phyloP scores from a whole-genome alignment of 2,888 invertebrate species.

The Acleris cristana region DNA sequence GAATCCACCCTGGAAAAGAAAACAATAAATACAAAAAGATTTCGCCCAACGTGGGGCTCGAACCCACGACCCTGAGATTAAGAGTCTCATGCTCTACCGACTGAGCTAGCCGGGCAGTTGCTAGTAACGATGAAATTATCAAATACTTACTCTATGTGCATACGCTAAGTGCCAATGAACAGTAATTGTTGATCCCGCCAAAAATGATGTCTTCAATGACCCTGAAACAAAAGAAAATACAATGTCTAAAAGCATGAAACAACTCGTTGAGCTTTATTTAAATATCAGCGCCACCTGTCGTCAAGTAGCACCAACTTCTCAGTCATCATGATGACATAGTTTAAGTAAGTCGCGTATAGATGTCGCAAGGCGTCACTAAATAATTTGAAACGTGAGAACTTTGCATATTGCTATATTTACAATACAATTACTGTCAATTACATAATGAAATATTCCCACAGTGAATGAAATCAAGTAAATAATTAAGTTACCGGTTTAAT shows the following conservation, averaged over 20 bases:
- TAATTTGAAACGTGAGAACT: conserved; percentile 32
- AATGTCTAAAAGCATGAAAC: conserved; percentile 15
- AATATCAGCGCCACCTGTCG: conserved; percentile 52
- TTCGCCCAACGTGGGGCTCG: conserved; percentile 82
- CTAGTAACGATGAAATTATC: neutral
- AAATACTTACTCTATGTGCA: conserved; percentile 87
- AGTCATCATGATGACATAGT: conserved; percentile 41
- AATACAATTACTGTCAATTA: conserved; percentile 26
- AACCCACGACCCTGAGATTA: conserved; percentile 87
- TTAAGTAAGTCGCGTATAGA: conserved; percentile 50
- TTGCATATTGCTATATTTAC: conserved; percentile 13
- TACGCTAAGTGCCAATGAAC: conserved; percentile 97
- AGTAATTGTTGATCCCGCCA: conserved; percentile 93
- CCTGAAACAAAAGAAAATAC: conserved; percentile 82
- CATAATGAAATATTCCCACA: conserved; percentile 31
- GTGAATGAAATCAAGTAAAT: conserved; percentile 26
- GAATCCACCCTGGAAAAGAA: conserved; percentile 92
- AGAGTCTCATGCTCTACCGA: conserved; percentile 86
- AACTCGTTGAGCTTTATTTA: conserved; percentile 1
- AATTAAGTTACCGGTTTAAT: conserved; percentile 31
- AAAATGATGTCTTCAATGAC: conserved; percentile 89
- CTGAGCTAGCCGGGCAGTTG: conserved; percentile 81
- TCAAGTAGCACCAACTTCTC: conserved; percentile 41
- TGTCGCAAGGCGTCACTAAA: conserved; percentile 54
- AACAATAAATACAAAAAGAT: conserved; percentile 35